Percentiles rank a stretch among this genome's conserved stretches.
phyloP scores from a whole-genome alignment of 2,797 vertebrate species.

The Coranthus polyacanthus region DNA sequence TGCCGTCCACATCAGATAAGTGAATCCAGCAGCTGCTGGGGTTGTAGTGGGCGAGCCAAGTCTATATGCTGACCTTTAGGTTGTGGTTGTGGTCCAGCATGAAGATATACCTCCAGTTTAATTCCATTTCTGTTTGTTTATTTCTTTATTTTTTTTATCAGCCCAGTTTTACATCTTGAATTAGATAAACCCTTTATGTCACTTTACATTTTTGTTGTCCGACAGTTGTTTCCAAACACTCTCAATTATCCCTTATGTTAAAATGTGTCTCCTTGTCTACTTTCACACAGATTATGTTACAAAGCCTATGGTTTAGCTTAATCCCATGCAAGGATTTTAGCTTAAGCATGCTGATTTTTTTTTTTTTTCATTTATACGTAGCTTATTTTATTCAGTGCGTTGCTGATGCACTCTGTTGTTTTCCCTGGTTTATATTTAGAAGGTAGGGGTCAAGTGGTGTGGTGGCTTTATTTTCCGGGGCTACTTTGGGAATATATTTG shows the following conservation, averaged over 20 bases:
- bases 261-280: conserved; percentile 58
- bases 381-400: conserved; percentile 27
- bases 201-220: conserved; percentile 16
- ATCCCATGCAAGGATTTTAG: conserved; percentile 73
- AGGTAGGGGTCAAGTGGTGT: conserved; percentile 14
- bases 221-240: conserved; percentile 68
- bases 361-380: conserved; percentile 38
- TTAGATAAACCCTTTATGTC: conserved; percentile 8
- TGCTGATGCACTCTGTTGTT: conserved; percentile 10
- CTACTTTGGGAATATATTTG: conserved; percentile 14
- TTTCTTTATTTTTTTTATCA: not conserved
- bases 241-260: conserved; percentile 62
- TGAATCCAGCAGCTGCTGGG: conserved; percentile 40
- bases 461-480: too few species aligned
- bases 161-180: not conserved
- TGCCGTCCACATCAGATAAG: conserved; percentile 29
- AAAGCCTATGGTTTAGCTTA: conserved; percentile 71
- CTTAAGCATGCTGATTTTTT: conserved; percentile 55
- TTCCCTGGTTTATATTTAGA: conserved; percentile 8
- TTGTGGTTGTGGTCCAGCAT: conserved; percentile 3
- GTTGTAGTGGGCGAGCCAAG: not conserved
- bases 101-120: conserved; percentile 35
- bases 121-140: conserved; percentile 20
- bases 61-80: conserved; percentile 22
- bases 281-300: conserved; percentile 76